Base-by-base conservation (phyloP, 2,888 invertebrate species). In the Dryococelus australis region DNA sequence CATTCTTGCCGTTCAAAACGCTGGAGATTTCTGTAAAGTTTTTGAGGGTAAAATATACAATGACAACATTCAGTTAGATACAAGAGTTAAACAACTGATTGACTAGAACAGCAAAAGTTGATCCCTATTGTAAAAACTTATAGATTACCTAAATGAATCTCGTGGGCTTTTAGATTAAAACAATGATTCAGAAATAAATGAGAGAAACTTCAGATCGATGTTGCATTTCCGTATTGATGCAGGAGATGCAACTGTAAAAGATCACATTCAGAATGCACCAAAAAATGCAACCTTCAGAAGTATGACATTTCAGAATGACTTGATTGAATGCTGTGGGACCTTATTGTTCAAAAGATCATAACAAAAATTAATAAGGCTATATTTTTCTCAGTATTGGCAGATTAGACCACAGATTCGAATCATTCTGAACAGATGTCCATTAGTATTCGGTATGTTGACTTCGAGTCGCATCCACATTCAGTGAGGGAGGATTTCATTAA, bases 21-120 rank as follows among this genome's bases (percentile, higher is more conserved):
- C 35, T 16, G 35, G 35, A 28, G 27, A 83, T 83, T 27, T 83
- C 35, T 83, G 83, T 83, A 83, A 83, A 35, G 28, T 10, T 6
- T 83, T 83, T 28, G 83, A 83, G 35, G 83, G 83, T 27, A 83
- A 83, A 83, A 6, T 83, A 83, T 27, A 10, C 35, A 83, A 28
- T 83, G 83, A 28, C n/a, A 27, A 83, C 20, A 83, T 83, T 83
- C 43, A 83, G 83, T 83, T 83, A 83, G 83, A 83, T 83, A 83
- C 28, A 83, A 83, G 83, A 83, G 83, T 35, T 28, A 83, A 28
- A 83, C 35, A 83, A 83, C 27, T 83, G 83, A 83, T 83, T 83
- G 35, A 83, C 35, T 83, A 10, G 13, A 83, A 28, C 83, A 5
- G 83, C 27, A 83, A 35, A 83, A 83, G 83, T 83, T 83, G 83